Conservation (phyloP, 2,797 vertebrate genomes). For the Pangasius larnaudii region DNA sequence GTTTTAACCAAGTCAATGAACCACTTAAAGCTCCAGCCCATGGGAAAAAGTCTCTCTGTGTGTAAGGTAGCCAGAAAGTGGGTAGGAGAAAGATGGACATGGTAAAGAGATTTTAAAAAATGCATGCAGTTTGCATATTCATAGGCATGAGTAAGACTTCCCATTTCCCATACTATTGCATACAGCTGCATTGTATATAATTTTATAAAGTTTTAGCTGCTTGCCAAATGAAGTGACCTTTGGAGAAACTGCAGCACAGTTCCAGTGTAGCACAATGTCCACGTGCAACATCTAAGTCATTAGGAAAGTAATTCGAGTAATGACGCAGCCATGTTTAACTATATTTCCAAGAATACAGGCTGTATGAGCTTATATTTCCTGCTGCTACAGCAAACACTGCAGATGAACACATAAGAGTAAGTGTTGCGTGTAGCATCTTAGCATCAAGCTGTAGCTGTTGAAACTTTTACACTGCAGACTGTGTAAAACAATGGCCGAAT, state of each 20-base stretch:
- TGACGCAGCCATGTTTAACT: neutral
- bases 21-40: conserved; percentile 5
- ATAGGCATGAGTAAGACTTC: conserved; percentile 4
- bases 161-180: neutral
- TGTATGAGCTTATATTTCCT: neutral
- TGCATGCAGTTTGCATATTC: conserved; percentile 18
- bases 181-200: neutral
- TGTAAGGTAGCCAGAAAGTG: neutral
- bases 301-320: neutral
- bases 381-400: neutral
- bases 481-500: neutral
- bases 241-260: neutral
- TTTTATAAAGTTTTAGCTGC: neutral
- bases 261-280: neutral
- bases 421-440: neutral
- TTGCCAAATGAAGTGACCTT: neutral
- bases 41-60: neutral
- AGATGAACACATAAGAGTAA: neutral
- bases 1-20: conserved; percentile 38
- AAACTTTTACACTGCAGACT: neutral
- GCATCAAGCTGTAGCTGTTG: neutral
- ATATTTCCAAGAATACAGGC: neutral
- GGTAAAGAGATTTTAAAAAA: conserved; percentile 16
- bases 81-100: neutral
- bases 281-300: neutral